Base-by-base conservation (phyloP, 37 sponge, comb jelly and placozoan species). In the Aphrocallistes beatrix region DNA sequence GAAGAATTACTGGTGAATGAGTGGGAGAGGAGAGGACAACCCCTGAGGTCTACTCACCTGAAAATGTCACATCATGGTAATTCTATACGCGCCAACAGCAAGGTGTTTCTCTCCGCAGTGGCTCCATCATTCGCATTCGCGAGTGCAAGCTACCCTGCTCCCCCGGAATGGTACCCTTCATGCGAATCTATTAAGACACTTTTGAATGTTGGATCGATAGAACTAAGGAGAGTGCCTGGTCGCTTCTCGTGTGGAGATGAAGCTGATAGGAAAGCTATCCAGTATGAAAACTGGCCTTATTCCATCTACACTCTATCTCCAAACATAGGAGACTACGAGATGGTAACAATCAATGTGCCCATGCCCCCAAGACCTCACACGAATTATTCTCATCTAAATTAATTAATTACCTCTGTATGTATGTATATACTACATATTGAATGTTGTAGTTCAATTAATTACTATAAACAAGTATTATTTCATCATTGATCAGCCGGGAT, bases 31-130 rank as follows among this genome's bases (percentile, higher is more conserved):
- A 60, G 75, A 28, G 75, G 75, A 21, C 75, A 60, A 28, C 75
- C 75, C 21, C 75, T 60, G 3, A 60, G 75, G n/a, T 60, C 75
- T 13, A 60, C 75, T 21, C 75, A 60, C 75, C n/a, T 60, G 21
- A 60, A 60, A 60, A 60, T 60, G 75, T 60, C 75, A 60, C 75
- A 60, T 30, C 75, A 60, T 60, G 75, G 75, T 6, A 60, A 60
- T 28, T 60, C 75, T 60, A 60, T 60, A 3, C 8, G 75, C 10
- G 75, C 75, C 3, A 60, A 60, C 34, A 60, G 75, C n/a, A 60
- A 60, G 75, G 75, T 60, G 75, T 60, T 60, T 60, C 21, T 60
- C 10, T 60, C 75, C 10, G 75, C 75, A 25, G 75, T 60, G 10
- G 75, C 75, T 8, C 75, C 75, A 25, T 8, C 75, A 13, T 60